Base-by-base conservation (phyloP, 1,140 invertebrate genomes). In the Bombus sylvicola region DNA sequence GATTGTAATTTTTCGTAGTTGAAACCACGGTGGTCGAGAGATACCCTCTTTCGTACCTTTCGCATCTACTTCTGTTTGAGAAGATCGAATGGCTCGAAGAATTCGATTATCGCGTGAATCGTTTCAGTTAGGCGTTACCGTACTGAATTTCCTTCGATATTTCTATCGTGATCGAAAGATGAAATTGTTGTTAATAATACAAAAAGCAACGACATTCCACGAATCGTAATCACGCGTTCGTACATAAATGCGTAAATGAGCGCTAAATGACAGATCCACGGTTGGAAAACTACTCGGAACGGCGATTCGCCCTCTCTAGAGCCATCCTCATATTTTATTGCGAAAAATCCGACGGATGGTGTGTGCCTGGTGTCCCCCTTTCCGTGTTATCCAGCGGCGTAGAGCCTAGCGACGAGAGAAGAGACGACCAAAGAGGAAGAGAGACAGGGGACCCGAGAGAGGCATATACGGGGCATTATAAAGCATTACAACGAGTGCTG, bases 401-500 rank as follows among this genome's bases (percentile, higher is more conserved):
- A 77, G 74, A 18, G 13, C 59, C 59, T 28, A 2, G 28, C 74
- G 73, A 41, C 75, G 68, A 81, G 62, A 59, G 82, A 62, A 41
- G 82, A 57, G 57, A 73, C 69, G 64, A 28, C 0, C 25, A 39
- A 13, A 41, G 75, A 64, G 75, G 4, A 41, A 34, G 75, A 25
- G 37, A 31, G 83, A 76, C 76, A 91, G 91, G 88, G 39, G 57
- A 15, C 43, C 34, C 53, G 74, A 68, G 71, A 80, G 62, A 69
- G 62, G 64, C 76, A 64, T 57, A 64, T 57, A 75, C 71, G 57
- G 81, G 92, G 92, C 92, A 94, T 94, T 95, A 94, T 94, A 94
- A 94, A 94, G 93, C 92, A 95, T 94, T 94, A 94, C 93, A 94
- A 93, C 92, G 93, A 94, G 93, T 94, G 93, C 93, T 94, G 94